These are phyloP conservation scores for Eurosta solidaginis DNA, from an alignment of 1,140 invertebrate genomes.

Conservation along the genomic window DNA sequence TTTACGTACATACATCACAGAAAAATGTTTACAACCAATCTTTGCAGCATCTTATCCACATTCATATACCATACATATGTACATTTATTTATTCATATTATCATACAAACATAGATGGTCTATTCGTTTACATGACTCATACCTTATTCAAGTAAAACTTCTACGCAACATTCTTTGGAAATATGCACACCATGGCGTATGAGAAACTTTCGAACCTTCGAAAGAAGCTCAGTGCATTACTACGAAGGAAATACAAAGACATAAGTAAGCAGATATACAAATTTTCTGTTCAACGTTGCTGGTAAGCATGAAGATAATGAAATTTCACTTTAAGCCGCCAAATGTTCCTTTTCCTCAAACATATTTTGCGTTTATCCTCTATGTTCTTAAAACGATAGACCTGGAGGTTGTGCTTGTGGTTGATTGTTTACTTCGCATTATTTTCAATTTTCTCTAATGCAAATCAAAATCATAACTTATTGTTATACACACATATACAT, in stretches of 20 bases:
- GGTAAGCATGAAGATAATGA: background rate
- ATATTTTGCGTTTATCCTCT: background rate
- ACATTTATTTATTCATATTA: too few species aligned
- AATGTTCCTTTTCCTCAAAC: background rate
- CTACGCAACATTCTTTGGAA: background rate
- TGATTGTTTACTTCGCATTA: constrained; percentile 11
- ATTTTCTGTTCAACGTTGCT: background rate
- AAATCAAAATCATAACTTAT: background rate
- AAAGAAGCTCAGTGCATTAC: background rate
- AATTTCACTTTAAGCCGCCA: background rate
- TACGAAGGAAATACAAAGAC: background rate
- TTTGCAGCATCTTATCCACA: too few species aligned
- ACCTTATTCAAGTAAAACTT: background rate
- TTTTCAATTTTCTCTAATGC: background rate
- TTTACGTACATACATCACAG: background rate
- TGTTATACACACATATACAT: background rate
- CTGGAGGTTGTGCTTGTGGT: too few species aligned
- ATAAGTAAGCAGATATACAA: background rate
- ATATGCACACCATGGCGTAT: background rate
- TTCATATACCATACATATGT: too few species aligned
- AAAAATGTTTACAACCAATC: too few species aligned
- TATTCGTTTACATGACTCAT: background rate
- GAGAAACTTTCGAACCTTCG: background rate
- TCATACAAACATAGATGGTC: too few species aligned
- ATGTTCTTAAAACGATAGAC: background rate